Conservation (phyloP, 2,797 vertebrate genomes). For the Chloroceryle inda region DNA sequence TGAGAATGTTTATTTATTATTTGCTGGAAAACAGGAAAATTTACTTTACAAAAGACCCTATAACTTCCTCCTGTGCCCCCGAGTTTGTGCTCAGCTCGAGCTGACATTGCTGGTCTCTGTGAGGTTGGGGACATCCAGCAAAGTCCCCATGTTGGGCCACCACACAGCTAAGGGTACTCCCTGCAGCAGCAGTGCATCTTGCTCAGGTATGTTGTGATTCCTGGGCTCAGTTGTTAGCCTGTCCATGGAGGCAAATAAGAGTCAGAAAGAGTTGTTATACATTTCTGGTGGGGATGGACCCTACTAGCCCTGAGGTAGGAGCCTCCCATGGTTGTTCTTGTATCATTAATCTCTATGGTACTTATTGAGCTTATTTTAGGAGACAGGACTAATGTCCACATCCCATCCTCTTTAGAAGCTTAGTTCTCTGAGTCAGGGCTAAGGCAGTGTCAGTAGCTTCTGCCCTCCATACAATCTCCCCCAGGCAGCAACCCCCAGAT, state of each 20-base stretch:
- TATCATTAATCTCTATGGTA: background rate
- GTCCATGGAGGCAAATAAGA: background rate
- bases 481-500: background rate
- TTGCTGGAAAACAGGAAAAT: background rate
- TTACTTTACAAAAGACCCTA: background rate
- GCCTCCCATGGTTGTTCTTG: background rate
- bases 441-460: fast-evolving
- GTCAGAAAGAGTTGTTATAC: background rate
- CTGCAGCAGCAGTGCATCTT: background rate
- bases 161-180: background rate
- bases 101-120: background rate
- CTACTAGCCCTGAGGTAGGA: background rate
- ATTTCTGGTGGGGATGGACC: background rate
- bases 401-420: background rate
- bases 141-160: background rate
- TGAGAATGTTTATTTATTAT: background rate
- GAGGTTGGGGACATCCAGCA: background rate
- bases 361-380: background rate
- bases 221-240: background rate
- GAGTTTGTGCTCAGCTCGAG: background rate
- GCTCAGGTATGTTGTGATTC: background rate
- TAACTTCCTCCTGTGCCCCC: background rate
- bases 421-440: background rate
- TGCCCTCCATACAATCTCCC: background rate
- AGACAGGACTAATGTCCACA: background rate